Evolutionary conservation across 2,888 invertebrate genomes (phyloP), one percentile per base, ranked within the genome.

Genomic region (Atethmia centrago): DNA sequence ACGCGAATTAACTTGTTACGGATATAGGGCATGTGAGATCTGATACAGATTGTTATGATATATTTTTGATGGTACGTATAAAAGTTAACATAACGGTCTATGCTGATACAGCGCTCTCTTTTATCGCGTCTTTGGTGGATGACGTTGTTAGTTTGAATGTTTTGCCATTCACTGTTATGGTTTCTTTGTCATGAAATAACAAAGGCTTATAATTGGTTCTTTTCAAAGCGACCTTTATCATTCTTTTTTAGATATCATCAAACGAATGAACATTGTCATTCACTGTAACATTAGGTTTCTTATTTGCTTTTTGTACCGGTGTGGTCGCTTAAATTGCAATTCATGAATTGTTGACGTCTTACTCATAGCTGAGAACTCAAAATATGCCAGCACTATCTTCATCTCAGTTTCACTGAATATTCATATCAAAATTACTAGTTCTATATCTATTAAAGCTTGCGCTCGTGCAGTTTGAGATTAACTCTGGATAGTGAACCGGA

Each of bases 1-100:
- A 77, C 69, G 76, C 62, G 83, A 86, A 88, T 88, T 89, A 89
- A 82, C 89, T 89, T 85, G 89, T 81, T 87, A 88, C 79, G 79
- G 61, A 85, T 82, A 88, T 85, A 69, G 82, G 74, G 70, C 82
- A 78, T 83, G 83, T 49, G 88, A 85, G 85, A 79, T 88, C 77
- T 69, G 80, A 80, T 83, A 79, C 84, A 71, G 80, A 87, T 82
- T 86, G 77, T 81, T 80, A 71, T 77, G 80, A 86, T 71, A 85
- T 78, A 79, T 74, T 81, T 81, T 80, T 82, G 81, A 86, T 77
- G 82, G 66, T 78, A 79, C 67, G 40, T 77, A 79, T 84, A 81
- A 86, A 79, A 77, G 84, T 83, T 75, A 83, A 83, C 74, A 70
- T 74, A 67, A 84, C 76, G 63, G 77, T 68, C 56, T 79, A 69